Conservation (phyloP, 2,113 vertebrate species). For the Aix galericulata region DNA sequence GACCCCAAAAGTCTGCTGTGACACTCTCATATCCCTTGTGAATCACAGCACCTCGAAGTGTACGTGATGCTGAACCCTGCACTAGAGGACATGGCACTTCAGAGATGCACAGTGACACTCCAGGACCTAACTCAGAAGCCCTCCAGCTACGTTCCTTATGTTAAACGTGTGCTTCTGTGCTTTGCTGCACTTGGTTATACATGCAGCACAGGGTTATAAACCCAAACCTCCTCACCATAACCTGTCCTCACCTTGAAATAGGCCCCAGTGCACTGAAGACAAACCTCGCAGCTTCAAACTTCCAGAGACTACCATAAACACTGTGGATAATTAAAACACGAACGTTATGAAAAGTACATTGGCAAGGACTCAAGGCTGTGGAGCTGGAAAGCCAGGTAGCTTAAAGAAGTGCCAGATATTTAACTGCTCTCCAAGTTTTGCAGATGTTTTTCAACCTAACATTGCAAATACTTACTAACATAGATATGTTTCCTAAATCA, state of each 20-base stretch:
- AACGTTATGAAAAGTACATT: not conserved
- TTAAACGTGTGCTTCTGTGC: not conserved
- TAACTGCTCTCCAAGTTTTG: slow-evolving; percentile 25
- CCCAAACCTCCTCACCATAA: not conserved
- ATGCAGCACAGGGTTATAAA: not conserved
- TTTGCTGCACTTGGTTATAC: not conserved
- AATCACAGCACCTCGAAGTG: not conserved
- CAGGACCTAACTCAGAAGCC: not conserved
- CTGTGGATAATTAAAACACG: not conserved
- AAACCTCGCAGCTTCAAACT: not conserved
- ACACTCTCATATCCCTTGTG: not conserved
- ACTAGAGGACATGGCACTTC: not conserved
- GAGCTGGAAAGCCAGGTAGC: slow-evolving; percentile 41
- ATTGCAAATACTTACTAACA: not conserved
- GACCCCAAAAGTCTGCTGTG: not conserved
- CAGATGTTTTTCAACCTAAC: slow-evolving; percentile 44
- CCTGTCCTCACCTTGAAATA: not conserved
- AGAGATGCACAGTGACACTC: not conserved
- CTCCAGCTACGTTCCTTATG: not conserved
- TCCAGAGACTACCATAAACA: slow-evolving; percentile 3
- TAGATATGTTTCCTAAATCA: slow-evolving; percentile 20
- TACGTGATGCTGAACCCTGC: fast-evolving
- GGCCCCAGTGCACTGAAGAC: not conserved
- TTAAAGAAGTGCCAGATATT: slow-evolving; percentile 39
- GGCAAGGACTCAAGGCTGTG: not conserved